Evolutionary conservation across 2,797 vertebrate genomes (phyloP), one percentile per base, ranked within the genome.

Genomic region (Dermochelys coriacea): DNA sequence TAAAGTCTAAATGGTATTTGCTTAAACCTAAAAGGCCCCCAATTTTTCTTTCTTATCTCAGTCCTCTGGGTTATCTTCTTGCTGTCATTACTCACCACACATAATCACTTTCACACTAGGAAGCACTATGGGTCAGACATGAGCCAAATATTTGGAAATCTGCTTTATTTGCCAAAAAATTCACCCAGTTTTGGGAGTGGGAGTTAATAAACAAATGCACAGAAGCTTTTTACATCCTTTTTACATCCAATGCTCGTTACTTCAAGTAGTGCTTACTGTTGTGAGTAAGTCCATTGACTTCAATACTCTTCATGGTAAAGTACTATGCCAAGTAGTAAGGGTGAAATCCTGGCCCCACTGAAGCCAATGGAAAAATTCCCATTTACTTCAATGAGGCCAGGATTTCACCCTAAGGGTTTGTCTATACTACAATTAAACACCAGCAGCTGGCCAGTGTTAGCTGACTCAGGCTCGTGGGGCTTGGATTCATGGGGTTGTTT

Each of bases 121-220:
- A 95, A 95, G 50, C 27, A 94, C 82, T 85, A 78, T 85, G 64
- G 80, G 45, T 84, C 90, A 87, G 90, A 93, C 54, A 89, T 68
- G 37, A 95, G 68, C 71, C 87, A 94, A 95, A 94, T 95, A 94
- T 91, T 94, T 97, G 84, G 80, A 94, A 94, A 92, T 52, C 27
- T 91, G 23, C 49, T 92, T 23, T 88, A 74, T 91, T 93, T 88
- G 59, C 91, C 85, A 41, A 92, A 91, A 93, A 85, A 52, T 85
- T 15, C 21, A 45, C 41, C 5, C 29, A 6, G 86, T 59, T 27
- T 84, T 1, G 21, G 10, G 12, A 29, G 52, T 54, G 25, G 54
- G 3, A 25, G 5, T n/a, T 79, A 80, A 8, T 75, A 79, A 52
- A 16, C 75, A 54, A 51, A 29, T 88, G 49, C n/a, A 50, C 29